A percentile compares a stretch with the other conserved stretches of the same genome.
phyloP scores from a whole-genome alignment of 92 coral and sea anemone genomes.

The Phenganax stokvisi region DNA sequence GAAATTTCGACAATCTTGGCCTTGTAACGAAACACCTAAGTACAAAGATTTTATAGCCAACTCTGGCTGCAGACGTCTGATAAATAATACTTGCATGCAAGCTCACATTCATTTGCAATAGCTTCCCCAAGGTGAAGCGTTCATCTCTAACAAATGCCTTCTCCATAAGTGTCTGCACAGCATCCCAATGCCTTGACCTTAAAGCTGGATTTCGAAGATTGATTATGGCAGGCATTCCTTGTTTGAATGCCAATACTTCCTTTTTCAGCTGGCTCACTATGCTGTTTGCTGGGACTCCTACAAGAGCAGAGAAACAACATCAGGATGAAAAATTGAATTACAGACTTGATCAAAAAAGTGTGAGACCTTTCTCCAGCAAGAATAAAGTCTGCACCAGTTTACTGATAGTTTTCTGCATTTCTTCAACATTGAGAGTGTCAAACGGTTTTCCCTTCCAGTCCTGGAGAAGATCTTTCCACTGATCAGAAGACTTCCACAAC shows the following conservation, averaged over 20 bases:
- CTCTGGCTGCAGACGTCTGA: neutral
- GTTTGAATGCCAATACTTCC: constrained; percentile 79
- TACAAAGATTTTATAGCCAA: neutral
- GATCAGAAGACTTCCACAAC: constrained; percentile 88
- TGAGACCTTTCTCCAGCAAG: constrained; percentile 79
- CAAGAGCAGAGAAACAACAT: neutral
- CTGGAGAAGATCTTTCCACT: constrained; percentile 82
- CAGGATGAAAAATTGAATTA: neutral
- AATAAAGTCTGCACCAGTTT: constrained; percentile 82
- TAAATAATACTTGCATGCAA: neutral
- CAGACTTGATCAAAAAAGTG: neutral
- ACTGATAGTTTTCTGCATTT: constrained; percentile 76
- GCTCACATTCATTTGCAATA: constrained; percentile 72
- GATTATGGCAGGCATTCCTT: constrained; percentile 87
- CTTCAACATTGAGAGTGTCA: constrained; percentile 66
- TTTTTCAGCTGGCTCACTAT: constrained; percentile 76
- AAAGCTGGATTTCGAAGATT: constrained; percentile 90
- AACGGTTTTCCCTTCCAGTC: constrained; percentile 79
- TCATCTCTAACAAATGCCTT: constrained; percentile 78
- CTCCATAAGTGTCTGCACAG: constrained; percentile 67
- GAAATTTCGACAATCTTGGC: constrained; percentile 81
- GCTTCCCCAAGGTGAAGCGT: constrained; percentile 76
- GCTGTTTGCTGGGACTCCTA: constrained; percentile 89
- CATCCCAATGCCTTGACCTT: constrained; percentile 94
- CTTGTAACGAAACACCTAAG: constrained; percentile 89